Base-by-base conservation (phyloP, 92 coral and sea anemone species). In the Isaurus tuberculatus region DNA sequence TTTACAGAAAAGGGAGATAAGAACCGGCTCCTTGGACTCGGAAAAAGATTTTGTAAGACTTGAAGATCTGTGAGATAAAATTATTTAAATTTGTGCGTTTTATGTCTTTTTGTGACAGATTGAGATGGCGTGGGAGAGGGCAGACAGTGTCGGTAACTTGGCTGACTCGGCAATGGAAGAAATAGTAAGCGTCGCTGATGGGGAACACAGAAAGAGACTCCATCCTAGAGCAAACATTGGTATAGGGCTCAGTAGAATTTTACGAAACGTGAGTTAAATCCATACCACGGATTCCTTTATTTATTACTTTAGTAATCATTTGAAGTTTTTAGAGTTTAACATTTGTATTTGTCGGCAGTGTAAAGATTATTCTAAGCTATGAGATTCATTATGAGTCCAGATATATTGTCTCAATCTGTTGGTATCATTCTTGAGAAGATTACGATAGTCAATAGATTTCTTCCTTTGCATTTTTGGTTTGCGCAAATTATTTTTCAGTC, bases 131-230 rank as follows among this genome's bases (percentile, higher is more conserved):
- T 86, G 91, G 91, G 83, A 74, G 26, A 85, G 65, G 65, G 75
- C 73, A 19, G 83, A 90, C 57, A 71, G 91, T 34, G 81, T 90
- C 32, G 94, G 91, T 4, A 61, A 57, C 36, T 83, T 61, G 40
- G 87, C 87, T 8, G 36, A 73, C 14, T 31, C 49, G 17, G 88
- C 90, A 22, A 83, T 88, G 57, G 94, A 85, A 25, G 68, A 77
- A 16, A 88, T 90, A 29, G 86, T 89, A 0, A 83, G 55, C 40
- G 73, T 67, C 75, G 89, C 83, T 60, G 95, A 92, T 64, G 79
- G 75, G 33, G 93, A 92, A 65, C 95, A 92, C 82, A 92, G 85
- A 86, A 90, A 78, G 53, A 87, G 85, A 51, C 86, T 55, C 1
- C 95, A 92, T 26, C 63, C 20, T 44, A 85, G 79, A 11, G 27